Evolutionary conservation across 2,888 invertebrate species (phyloP), one percentile per base, ranked within the genome.

Genomic region (Chymomyza amoena): DNA sequence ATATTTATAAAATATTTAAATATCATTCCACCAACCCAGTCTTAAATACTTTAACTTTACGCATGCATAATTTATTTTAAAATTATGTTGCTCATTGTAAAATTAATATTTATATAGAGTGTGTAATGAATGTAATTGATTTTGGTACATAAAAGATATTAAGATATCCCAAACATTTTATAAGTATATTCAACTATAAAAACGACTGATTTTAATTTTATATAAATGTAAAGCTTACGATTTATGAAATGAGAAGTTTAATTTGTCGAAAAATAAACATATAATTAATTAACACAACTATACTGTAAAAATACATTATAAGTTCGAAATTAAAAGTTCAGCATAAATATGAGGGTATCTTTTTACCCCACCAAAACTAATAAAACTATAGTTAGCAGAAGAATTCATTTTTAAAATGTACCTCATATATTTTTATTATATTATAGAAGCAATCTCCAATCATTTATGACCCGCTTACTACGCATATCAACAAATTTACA

Each of bases 151-250:
- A 4, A 45, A 45, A 13, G 13, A 45, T 13, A 45, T 45, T 45
- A 45, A 45, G 13, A 45, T 45, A 45, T 13, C 39, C 39, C 39
- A 45, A 45, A 45, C 39, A 45, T 45, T 63, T 32, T 36, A 76
- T 56, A 59, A 64, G 68, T 60, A 74, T 77, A 79, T 74, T 59
- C 59, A 79, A 78, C 68, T 63, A 63, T 66, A 77, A 74, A 81
- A 78, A 75, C 78, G 81, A 82, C 81, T 82, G 81, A 82, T 79
- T 81, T 81, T 73, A 68, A 70, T 68, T 73, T 70, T 56, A 39
- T 54, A 62, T 51, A 45, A 45, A 45, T 45, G 13, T 45, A 45
- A 45, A 36, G 7, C 36, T 36, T 45, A 45, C 39, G 6, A 45
- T 45, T 45, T 45, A 13, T 13, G 6, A 45, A 45, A 45, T 4